These are phyloP conservation scores for Labeo catla DNA, from an alignment of 2,113 vertebrate genomes.

Conservation along the genomic window DNA sequence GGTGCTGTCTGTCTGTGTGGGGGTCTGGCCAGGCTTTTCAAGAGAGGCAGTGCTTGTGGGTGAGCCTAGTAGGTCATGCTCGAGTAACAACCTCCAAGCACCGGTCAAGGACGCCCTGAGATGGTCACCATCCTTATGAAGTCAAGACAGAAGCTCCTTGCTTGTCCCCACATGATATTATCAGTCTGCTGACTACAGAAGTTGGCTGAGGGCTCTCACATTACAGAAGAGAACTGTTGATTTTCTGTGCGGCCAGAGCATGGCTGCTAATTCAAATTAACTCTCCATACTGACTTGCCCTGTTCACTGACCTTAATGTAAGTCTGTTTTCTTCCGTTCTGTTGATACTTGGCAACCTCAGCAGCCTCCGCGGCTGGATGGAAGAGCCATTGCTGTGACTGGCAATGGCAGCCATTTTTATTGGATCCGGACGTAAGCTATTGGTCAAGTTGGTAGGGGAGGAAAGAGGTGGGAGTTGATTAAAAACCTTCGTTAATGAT, in stretches of 20 bases:
- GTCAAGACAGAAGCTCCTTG: slow-evolving; percentile 32
- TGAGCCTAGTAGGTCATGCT: slow-evolving; percentile 62
- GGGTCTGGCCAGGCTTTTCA: slow-evolving; percentile 61
- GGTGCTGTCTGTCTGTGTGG: slow-evolving; percentile 48
- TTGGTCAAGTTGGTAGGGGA: slow-evolving; percentile 51
- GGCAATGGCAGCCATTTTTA: slow-evolving; percentile 27
- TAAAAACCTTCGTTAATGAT: slow-evolving; percentile 67
- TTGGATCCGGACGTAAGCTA: slow-evolving; percentile 14
- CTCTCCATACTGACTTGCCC: slow-evolving; percentile 68
- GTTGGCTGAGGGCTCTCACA: slow-evolving; percentile 9
- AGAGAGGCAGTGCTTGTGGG: slow-evolving; percentile 65
- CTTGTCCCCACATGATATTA: slow-evolving; percentile 47
- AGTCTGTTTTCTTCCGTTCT: slow-evolving; percentile 49
- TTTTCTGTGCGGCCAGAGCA: slow-evolving; percentile 61
- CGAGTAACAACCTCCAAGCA: slow-evolving; percentile 40
- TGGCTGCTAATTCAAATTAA: slow-evolving; percentile 79
- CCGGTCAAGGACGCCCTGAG: slow-evolving; percentile 55
- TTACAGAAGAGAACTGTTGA: slow-evolving; percentile 16
- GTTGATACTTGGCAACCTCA: slow-evolving; percentile 39
- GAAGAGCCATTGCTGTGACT: slow-evolving; percentile 64
- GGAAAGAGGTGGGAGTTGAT: slow-evolving; percentile 51
- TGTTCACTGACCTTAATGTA: slow-evolving; percentile 58
- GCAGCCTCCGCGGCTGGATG: slow-evolving; percentile 41
- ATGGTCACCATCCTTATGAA: slow-evolving; percentile 64
- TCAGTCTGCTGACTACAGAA: slow-evolving; percentile 52